Percentiles rank a stretch among this genome's conserved stretches.
Conservation (phyloP, 92 coral and sea anemone genomes). For the Hydrozoanthus gracilis region DNA sequence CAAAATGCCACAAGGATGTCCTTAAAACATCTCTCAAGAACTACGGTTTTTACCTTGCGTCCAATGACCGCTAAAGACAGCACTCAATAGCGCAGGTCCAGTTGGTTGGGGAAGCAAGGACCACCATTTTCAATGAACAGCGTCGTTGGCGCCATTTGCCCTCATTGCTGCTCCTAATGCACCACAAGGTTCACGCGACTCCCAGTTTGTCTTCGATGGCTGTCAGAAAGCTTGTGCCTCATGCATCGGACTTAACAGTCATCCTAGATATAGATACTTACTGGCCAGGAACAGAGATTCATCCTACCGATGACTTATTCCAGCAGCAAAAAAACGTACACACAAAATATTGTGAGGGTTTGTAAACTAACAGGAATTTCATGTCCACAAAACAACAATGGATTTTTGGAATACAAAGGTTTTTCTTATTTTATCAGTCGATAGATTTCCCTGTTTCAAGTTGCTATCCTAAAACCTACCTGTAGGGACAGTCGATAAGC, state of each 20-base stretch:
- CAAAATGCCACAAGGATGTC: not conserved
- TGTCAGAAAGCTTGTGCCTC: constrained; percentile 8
- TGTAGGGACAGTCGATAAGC: constrained; percentile 11
- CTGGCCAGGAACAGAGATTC: not conserved
- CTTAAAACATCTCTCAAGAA: not conserved
- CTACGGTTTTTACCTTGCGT: not conserved
- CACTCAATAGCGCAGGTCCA: not conserved
- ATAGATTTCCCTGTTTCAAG: too few species aligned
- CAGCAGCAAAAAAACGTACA: too few species aligned
- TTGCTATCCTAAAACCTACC: not conserved
- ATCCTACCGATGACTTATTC: not conserved
- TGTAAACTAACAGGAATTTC: too few species aligned
- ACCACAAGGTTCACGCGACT: not conserved
- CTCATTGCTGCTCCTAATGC: not conserved
- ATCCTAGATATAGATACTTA: not conserved
- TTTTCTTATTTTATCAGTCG: too few species aligned
- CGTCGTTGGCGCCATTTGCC: not conserved
- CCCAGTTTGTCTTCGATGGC: constrained; percentile 11
- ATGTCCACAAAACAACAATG: too few species aligned
- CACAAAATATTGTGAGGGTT: too few species aligned
- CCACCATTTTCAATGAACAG: not conserved
- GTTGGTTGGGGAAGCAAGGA: not conserved
- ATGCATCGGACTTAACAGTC: not conserved
- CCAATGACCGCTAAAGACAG: not conserved
- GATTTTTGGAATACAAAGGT: too few species aligned